These are phyloP conservation scores for Conus betulinus DNA, from an alignment of 1,140 invertebrate genomes.

Conservation along the genomic window DNA sequence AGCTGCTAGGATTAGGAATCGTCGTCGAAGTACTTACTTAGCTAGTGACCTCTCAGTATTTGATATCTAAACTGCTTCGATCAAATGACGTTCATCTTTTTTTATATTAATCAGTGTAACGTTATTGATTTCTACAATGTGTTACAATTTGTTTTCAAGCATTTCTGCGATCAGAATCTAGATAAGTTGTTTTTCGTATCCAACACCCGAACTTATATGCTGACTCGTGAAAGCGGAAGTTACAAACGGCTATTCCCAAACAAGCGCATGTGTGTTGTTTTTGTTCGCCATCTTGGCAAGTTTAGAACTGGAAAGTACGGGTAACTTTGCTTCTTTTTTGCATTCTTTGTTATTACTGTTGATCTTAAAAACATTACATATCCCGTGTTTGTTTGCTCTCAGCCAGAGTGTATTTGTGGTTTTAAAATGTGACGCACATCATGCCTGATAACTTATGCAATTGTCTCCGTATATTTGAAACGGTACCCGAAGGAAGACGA, in stretches of 20 bases:
- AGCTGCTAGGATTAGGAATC: neutral
- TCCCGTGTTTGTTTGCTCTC: neutral
- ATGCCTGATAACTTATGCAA: neutral
- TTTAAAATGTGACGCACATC: neutral
- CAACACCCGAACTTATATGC: neutral
- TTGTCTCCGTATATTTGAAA: slow-evolving; percentile 2
- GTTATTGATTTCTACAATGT: neutral
- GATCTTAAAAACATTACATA: neutral
- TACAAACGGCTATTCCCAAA: slow-evolving; percentile 30
- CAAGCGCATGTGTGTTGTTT: slow-evolving; percentile 58
- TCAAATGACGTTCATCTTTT: neutral
- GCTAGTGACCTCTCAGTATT: slow-evolving; percentile 14
- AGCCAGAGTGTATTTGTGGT: neutral
- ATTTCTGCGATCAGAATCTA: neutral
- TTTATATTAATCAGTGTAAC: neutral
- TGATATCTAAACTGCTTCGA: neutral
- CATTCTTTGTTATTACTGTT: neutral
- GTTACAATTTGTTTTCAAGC: neutral
- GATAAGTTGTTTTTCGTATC: neutral
- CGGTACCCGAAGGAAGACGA: neutral
- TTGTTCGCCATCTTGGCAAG: slow-evolving; percentile 57
- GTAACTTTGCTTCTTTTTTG: slow-evolving; percentile 40
- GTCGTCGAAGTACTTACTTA: neutral
- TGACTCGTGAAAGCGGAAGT: slow-evolving; percentile 43
- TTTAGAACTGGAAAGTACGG: slow-evolving; percentile 41